These are phyloP conservation scores for Rhadina sibilatrix DNA, from an alignment of 2,113 vertebrate genomes.

Conservation along the genomic window DNA sequence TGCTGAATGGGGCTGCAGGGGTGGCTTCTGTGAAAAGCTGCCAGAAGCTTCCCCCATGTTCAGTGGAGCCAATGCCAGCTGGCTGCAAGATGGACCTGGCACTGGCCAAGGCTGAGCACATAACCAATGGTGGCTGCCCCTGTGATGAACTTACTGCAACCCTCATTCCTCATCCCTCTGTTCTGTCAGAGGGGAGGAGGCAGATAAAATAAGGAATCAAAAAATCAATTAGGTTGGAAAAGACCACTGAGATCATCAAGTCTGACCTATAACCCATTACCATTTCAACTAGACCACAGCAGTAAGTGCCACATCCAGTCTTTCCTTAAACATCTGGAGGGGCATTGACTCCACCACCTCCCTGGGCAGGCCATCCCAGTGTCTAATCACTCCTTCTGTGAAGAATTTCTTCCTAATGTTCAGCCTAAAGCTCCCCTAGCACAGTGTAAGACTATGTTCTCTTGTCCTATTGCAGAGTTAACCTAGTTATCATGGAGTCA, in stretches of 20 bases:
- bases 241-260: neutral
- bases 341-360: neutral
- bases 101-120: neutral
- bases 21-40: neutral
- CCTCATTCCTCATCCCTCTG: neutral
- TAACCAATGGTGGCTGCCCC: rapidly evolving
- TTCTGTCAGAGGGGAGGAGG: neutral
- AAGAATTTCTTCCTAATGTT: neutral
- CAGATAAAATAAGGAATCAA: neutral
- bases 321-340: neutral
- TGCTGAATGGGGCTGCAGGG: neutral
- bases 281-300: neutral
- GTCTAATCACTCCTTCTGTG: neutral
- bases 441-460: neutral
- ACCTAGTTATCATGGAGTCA: neutral
- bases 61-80: neutral
- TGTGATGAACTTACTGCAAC: neutral
- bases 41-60: neutral
- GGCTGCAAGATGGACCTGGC: neutral
- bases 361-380: neutral
- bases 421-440: neutral
- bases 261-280: neutral
- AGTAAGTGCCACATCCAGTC: neutral
- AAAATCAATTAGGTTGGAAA: neutral
- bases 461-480: neutral